Base-by-base conservation (phyloP, 2,113 vertebrate species). In the Camelus dromedarius region DNA sequence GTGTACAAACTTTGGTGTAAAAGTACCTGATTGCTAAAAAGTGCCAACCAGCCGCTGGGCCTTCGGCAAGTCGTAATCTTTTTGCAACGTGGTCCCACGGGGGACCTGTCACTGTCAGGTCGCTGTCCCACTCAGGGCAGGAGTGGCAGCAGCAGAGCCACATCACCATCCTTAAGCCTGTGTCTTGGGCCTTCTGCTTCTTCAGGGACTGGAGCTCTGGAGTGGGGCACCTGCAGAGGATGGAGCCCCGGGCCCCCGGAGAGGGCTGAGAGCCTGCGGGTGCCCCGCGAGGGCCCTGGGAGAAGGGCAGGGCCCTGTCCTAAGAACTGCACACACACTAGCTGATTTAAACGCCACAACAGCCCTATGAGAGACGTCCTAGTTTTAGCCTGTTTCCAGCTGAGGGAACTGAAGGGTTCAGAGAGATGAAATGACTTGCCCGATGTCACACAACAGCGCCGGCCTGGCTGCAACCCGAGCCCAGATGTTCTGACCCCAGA, bases 201-300 rank as follows among this genome's bases (percentile, higher is more conserved):
- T 75, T 11, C 35, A 30, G 54, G 70, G 77, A 73, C 75, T 35
- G 11, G 85, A 11, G 26, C 66, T 3, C 5, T 69, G 0, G n/a
- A n/a, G 24, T 0, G 1, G 66, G 79, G 6, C 30, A 2, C 32
- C 19, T 26, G 1, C 4, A 28, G 24, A 42, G n/a, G 20, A 2
- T 0, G 0, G 30, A 54, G 12, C 8, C 38, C 35, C n/a, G 50
- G 46, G 13, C 19, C 58, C 54, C 16, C 24, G 15, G 28, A 15
- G 8, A n/a, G 28, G 7, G 35, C 35, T 6, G 4, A 69, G 38
- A 24, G 79, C 2, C 35, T 3, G 4, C 62, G 38, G 20, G 79
- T 1, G 0, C 26, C 50, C 50, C 30, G 1, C 6, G 26, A 2
- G 50, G 42, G 28, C 30, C 48, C 64, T 67, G 46, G 19, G 8